These are phyloP conservation scores for Microcebus lehilahytsara DNA, from an alignment of 2,113 vertebrate genomes.

Conservation along the genomic window DNA sequence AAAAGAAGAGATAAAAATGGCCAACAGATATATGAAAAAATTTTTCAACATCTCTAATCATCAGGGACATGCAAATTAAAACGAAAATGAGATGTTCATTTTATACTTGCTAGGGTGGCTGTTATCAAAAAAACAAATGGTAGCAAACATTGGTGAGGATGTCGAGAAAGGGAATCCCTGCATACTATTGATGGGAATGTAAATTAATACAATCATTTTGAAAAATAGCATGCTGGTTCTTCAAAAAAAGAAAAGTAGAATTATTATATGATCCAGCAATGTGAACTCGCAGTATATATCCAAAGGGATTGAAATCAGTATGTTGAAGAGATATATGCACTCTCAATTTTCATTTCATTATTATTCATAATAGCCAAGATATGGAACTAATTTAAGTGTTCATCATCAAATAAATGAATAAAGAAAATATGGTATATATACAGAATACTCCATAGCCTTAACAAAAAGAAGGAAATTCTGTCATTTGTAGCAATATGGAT, in stretches of 20 bases:
- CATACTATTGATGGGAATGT: background rate
- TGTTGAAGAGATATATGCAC: background rate
- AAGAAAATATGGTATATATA: background rate
- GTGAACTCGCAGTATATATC: background rate
- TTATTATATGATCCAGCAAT: background rate
- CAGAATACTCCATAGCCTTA: background rate
- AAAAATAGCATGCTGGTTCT: background rate
- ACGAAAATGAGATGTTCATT: background rate
- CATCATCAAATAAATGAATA: background rate
- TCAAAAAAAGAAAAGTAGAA: background rate
- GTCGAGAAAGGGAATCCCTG: background rate
- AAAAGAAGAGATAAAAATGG: background rate
- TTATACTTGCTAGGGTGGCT: background rate
- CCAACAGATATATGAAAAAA: background rate
- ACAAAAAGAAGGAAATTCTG: background rate
- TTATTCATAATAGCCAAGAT: background rate
- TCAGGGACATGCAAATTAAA: background rate
- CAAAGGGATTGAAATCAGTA: background rate
- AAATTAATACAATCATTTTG: background rate
- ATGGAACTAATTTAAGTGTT: background rate
- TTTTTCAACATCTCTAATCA: background rate
- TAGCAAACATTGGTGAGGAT: background rate
- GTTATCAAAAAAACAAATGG: background rate
- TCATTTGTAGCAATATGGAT: background rate
- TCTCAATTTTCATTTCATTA: background rate